Percentiles rank a stretch among this genome's conserved stretches.
These are phyloP conservation scores for Himalopsyche anomala DNA, from an alignment of 2,888 invertebrate genomes.

Conservation along the genomic window DNA sequence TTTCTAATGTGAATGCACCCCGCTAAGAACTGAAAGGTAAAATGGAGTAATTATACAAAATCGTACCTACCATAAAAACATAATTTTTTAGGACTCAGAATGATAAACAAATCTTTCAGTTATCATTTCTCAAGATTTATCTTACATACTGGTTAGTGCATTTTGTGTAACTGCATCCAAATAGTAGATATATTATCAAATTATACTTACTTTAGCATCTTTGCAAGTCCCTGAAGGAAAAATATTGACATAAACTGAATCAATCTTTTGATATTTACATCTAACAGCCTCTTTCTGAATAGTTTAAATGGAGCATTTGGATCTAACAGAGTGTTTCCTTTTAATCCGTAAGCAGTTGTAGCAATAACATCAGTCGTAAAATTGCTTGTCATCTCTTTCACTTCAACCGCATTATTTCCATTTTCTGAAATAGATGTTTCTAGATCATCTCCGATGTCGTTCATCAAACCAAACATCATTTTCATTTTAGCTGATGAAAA, in stretches of 20 bases:
- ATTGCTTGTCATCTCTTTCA: constrained; percentile 61
- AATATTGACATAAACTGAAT: constrained; percentile 64
- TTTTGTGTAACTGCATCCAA: no score
- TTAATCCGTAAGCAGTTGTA: constrained; percentile 64
- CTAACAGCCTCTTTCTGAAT: constrained; percentile 63
- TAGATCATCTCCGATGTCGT: constrained; percentile 65
- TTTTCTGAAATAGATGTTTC: constrained; percentile 57
- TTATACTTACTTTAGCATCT: constrained; percentile 57
- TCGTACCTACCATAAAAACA: no score
- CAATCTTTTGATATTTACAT: constrained; percentile 61
- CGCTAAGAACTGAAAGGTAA: no score
- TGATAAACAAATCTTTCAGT: no score
- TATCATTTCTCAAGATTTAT: no score
- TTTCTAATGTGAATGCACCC: no score
- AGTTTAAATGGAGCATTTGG: constrained; percentile 61
- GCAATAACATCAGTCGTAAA: constrained; percentile 65
- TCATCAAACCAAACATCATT: constrained; percentile 67
- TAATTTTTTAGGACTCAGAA: neutral
- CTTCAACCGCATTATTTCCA: constrained; percentile 54
- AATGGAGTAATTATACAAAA: no score
- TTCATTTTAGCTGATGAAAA: constrained; percentile 67
- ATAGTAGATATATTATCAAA: no score
- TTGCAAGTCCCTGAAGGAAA: constrained; percentile 64
- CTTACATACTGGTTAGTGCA: no score
- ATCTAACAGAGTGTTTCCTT: constrained; percentile 61